phyloP scores from a whole-genome alignment of 2,888 invertebrate species.

The Polydrusus tereticollis region DNA sequence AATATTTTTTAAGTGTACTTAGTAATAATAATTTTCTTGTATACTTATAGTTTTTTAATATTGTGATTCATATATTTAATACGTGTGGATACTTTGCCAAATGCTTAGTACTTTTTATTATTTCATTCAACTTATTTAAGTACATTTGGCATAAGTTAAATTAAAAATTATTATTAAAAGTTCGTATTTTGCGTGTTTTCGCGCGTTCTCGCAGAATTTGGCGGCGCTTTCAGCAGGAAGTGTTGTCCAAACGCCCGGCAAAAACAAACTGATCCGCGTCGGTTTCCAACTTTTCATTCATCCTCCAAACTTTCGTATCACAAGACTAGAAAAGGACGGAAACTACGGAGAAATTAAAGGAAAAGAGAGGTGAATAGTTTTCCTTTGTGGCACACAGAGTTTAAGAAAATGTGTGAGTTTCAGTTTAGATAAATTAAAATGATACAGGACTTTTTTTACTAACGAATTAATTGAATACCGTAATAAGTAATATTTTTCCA shows the following conservation, averaged over 20 bases:
- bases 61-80: too few relatives aligned
- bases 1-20: too few relatives aligned
- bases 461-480: too few relatives aligned
- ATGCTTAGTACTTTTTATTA: too few relatives aligned
- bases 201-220: slow-evolving; percentile 25
- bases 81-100: too few relatives aligned
- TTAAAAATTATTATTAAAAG: not conserved
- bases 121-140: too few relatives aligned
- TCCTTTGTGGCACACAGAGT: slow-evolving; percentile 6
- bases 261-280: slow-evolving; percentile 57
- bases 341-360: not conserved
- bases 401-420: slow-evolving; percentile 14
- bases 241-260: slow-evolving; percentile 58
- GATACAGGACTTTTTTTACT: too few relatives aligned
- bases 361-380: not conserved
- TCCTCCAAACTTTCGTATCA: slow-evolving; percentile 28
- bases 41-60: too few relatives aligned
- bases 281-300: slow-evolving; percentile 45
- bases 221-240: slow-evolving; percentile 38
- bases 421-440: not conserved
- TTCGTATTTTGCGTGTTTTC: slow-evolving; percentile 12
- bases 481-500: too few relatives aligned
- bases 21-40: too few relatives aligned
- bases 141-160: not conserved
- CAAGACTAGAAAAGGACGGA: slow-evolving; percentile 8